Evolutionary conservation across 2,113 vertebrate species (phyloP).

Genomic region (Clupea harengus): DNA sequence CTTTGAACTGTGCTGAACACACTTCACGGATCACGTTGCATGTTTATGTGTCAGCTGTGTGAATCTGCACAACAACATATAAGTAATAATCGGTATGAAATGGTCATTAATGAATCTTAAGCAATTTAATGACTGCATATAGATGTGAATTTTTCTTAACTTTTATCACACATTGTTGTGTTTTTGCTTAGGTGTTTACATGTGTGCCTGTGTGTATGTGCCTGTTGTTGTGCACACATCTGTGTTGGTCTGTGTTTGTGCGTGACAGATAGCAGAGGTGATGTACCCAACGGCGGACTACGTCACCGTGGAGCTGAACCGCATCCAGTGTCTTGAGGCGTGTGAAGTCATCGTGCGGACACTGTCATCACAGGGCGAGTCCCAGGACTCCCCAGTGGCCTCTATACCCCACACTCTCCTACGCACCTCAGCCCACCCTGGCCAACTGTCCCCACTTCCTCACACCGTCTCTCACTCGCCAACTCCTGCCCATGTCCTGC

Average conservation of each 20-base stretch:
- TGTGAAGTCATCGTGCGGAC: slow-evolving; percentile 86
- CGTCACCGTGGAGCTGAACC: slow-evolving; percentile 78
- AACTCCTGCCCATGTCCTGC: slow-evolving; percentile 53
- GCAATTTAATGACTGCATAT: background rate
- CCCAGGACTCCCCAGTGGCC: slow-evolving; percentile 81
- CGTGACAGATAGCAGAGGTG: slow-evolving; percentile 86
- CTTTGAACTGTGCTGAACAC: background rate
- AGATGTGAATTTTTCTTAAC: background rate
- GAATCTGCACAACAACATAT: background rate
- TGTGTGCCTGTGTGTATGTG: slow-evolving; percentile 12
- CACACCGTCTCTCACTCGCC: slow-evolving; percentile 55
- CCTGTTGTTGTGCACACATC: background rate
- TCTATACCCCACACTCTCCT: slow-evolving; percentile 83
- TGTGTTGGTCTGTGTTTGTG: background rate
- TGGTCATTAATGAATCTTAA: background rate
- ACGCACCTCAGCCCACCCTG: slow-evolving; percentile 79
- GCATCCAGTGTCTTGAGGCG: slow-evolving; percentile 85
- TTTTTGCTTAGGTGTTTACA: background rate
- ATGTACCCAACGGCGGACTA: slow-evolving; percentile 82
- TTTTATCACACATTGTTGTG: background rate
- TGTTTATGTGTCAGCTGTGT: background rate
- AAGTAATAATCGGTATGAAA: background rate
- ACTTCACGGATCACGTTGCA: background rate
- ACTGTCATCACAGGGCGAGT: slow-evolving; percentile 91
- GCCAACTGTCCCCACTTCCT: slow-evolving; percentile 62